These are phyloP conservation scores for Perca schrenkii DNA, from an alignment of 2,113 vertebrate genomes.

Conservation along the genomic window DNA sequence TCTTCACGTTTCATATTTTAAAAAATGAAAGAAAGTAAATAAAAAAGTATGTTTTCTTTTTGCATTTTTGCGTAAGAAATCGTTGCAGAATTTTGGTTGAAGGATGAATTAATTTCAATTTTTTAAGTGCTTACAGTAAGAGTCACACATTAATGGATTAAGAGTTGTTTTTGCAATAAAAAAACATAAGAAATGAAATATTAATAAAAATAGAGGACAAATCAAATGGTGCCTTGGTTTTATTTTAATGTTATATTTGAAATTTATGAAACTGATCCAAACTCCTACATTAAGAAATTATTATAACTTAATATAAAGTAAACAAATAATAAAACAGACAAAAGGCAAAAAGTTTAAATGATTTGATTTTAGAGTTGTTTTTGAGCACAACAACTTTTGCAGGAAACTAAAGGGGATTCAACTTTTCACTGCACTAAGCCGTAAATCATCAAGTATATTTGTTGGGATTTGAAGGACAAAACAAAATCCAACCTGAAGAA, in stretches of 20 bases:
- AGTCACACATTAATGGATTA: not conserved
- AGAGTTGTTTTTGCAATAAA: not conserved
- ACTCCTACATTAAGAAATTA: not conserved
- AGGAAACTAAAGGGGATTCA: not conserved
- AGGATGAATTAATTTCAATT: no score
- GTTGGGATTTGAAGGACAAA: not conserved
- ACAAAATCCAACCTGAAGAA: conserved; percentile 21
- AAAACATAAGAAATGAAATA: not conserved
- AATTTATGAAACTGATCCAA: not conserved
- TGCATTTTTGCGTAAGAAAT: no score
- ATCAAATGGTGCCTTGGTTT: not conserved
- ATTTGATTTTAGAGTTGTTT: no score
- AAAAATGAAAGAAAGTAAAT: not conserved
- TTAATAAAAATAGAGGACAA: not conserved
- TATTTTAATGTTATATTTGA: not conserved
- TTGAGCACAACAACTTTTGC: not conserved
- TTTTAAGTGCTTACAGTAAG: not conserved
- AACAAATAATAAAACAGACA: not conserved
- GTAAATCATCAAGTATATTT: not conserved
- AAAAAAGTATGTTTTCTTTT: no score
- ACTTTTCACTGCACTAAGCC: conserved; percentile 2
- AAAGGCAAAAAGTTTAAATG: no score
- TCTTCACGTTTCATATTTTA: not conserved
- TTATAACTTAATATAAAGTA: not conserved
- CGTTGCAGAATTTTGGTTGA: no score